A percentile compares a stretch with the other conserved stretches of the same genome.
phyloP scores from a whole-genome alignment of 1,140 invertebrate genomes.

The Bemisia tabaci region DNA sequence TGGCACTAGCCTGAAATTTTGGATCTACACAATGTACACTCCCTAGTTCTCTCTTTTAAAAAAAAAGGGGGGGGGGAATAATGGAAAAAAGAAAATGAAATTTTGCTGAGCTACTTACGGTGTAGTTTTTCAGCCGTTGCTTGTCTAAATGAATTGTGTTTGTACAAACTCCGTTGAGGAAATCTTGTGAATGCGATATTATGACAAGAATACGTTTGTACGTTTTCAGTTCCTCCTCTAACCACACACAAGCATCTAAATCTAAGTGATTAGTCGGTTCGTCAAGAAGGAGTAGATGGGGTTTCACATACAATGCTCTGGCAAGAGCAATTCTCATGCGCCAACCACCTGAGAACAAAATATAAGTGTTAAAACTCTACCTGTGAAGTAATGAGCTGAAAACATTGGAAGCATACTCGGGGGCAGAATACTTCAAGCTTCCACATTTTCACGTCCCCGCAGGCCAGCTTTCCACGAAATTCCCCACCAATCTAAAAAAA shows the following conservation, averaged over 20 bases:
- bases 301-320: slow-evolving; percentile 77
- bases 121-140: slow-evolving; percentile 87
- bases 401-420: too few species aligned
- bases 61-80: too few species aligned
- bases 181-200: slow-evolving; percentile 99
- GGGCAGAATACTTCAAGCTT: too few species aligned
- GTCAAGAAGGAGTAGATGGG: slow-evolving; percentile 84
- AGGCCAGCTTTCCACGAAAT: too few species aligned
- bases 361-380: neutral
- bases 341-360: slow-evolving; percentile 62
- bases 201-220: slow-evolving; percentile 97
- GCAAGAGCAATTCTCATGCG: slow-evolving; percentile 98
- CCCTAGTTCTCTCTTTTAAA: too few species aligned
- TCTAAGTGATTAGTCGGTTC: slow-evolving; percentile 98
- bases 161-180: slow-evolving; percentile 97
- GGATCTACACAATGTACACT: too few species aligned
- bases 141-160: slow-evolving; percentile 96
- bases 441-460: too few species aligned
- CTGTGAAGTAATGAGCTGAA: too few species aligned
- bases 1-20: too few species aligned
- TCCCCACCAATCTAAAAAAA: too few species aligned
- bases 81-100: too few species aligned
- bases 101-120: slow-evolving; percentile 53
- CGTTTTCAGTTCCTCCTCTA: slow-evolving; percentile 92
- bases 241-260: slow-evolving; percentile 98